Conservation (phyloP, 2,797 vertebrate species). For the Phaenicophaeus curvirostris region DNA sequence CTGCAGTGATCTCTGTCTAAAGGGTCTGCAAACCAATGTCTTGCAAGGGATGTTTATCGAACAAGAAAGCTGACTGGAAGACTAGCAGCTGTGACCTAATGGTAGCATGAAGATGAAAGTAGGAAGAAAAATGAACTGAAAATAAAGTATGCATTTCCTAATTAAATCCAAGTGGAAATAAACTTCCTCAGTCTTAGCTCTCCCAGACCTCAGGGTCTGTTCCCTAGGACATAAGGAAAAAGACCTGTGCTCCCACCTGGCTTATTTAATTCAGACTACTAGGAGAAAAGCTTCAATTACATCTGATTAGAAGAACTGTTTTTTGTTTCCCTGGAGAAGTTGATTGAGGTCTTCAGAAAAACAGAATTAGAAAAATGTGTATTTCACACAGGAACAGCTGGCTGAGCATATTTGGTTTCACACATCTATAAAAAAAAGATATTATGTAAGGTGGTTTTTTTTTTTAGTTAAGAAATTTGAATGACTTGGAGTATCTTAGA, state of each 20-base stretch:
- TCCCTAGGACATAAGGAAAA: background rate
- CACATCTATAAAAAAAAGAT: background rate
- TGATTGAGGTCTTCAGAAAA: slow-evolving; percentile 1
- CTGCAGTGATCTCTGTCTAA: background rate
- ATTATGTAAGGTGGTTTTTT: background rate
- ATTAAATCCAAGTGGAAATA: background rate
- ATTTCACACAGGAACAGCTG: slow-evolving; percentile 6
- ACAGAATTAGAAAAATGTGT: background rate
- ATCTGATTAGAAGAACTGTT: background rate
- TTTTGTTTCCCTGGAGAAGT: background rate
- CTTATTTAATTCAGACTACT: slow-evolving; percentile 24
- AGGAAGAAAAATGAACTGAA: slow-evolving; percentile 20
- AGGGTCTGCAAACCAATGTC: background rate
- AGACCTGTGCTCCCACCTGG: background rate
- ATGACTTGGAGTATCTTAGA: background rate
- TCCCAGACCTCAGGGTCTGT: background rate
- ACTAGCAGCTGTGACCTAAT: background rate
- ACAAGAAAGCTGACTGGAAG: background rate
- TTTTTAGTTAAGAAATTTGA: background rate
- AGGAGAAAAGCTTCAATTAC: slow-evolving; percentile 10
- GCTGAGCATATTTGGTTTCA: background rate
- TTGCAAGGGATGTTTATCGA: background rate
- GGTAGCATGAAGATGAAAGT: background rate
- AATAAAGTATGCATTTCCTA: slow-evolving; percentile 9
- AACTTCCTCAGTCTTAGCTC: background rate